Evolutionary conservation across 2,797 vertebrate species (phyloP).

Genomic region (Coregonus ussuriensis): DNA sequence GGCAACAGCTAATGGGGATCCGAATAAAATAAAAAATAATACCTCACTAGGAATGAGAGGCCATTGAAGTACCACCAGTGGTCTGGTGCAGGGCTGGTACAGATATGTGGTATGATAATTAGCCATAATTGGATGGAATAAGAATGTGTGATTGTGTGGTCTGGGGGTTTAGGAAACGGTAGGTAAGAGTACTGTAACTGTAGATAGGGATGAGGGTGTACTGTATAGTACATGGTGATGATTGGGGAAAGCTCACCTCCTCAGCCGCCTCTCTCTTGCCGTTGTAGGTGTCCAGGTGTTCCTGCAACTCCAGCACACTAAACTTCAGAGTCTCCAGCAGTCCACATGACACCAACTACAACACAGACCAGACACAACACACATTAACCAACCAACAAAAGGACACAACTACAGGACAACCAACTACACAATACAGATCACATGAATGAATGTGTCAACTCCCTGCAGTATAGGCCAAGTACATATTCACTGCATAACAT

Average conservation of each 20-base stretch:
- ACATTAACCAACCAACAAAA: not conserved
- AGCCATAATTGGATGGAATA: not conserved
- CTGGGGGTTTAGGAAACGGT: too few relatives aligned
- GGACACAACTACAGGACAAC: not conserved
- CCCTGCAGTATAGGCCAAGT: not conserved
- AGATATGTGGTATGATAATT: not conserved
- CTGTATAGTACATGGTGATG: not conserved
- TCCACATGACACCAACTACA: conserved; percentile 92
- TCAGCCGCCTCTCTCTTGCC: conserved; percentile 93
- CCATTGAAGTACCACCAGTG: not conserved
- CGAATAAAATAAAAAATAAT: too few relatives aligned
- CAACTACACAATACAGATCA: not conserved
- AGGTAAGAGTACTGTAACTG: too few relatives aligned
- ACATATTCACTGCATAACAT: too few relatives aligned
- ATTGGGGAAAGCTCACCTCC: conserved; percentile 75
- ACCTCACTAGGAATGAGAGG: not conserved
- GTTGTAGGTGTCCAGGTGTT: conserved; percentile 97
- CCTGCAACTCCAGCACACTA: conserved; percentile 95
- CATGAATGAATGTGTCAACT: not conserved
- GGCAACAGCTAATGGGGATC: too few relatives aligned
- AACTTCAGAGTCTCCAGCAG: conserved; percentile 96
- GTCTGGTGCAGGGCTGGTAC: not conserved
- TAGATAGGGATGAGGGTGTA: not conserved
- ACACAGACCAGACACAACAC: conserved; percentile 43
- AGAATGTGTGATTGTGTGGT: not conserved